Evolutionary conservation across 2,797 vertebrate species (phyloP).

Genomic region (Schizopygopsis pylzovi): DNA sequence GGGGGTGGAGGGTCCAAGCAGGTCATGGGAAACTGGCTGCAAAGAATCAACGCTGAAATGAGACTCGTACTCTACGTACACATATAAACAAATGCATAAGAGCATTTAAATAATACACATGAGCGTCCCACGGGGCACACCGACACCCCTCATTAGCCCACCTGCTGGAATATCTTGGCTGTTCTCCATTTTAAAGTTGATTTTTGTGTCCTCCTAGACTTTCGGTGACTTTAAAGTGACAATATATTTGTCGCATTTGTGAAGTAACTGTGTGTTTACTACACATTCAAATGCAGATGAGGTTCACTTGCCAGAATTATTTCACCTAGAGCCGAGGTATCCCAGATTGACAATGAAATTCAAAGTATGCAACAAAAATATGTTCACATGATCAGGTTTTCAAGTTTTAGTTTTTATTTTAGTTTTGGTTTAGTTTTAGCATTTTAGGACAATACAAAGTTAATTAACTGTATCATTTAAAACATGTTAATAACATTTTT

Average conservation of each 20-base stretch:
- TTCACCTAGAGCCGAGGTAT: background rate
- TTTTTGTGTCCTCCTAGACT: too few relatives aligned
- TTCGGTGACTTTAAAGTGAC: too few relatives aligned
- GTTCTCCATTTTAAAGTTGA: too few relatives aligned
- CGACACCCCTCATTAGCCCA: conserved; percentile 17
- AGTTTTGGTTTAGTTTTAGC: background rate
- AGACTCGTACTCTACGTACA: background rate
- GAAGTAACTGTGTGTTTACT: background rate
- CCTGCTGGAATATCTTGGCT: too few relatives aligned
- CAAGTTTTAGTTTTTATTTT: background rate
- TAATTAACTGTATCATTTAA: background rate
- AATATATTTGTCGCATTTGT: too few relatives aligned
- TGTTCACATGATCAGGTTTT: background rate
- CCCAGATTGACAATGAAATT: background rate
- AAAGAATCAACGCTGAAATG: conserved; percentile 21
- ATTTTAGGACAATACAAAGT: background rate
- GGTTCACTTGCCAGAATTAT: background rate
- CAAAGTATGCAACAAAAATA: background rate
- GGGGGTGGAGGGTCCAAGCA: conserved; percentile 50
- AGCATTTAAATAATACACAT: conserved; percentile 25
- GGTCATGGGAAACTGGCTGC: conserved; percentile 65
- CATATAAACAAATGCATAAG: conserved; percentile 39
- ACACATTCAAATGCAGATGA: background rate
- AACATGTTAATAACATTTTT: background rate
- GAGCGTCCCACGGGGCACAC: conserved; percentile 23